Base-by-base conservation (phyloP, 2,113 vertebrate species). In the Coreoperca whiteheadi region DNA sequence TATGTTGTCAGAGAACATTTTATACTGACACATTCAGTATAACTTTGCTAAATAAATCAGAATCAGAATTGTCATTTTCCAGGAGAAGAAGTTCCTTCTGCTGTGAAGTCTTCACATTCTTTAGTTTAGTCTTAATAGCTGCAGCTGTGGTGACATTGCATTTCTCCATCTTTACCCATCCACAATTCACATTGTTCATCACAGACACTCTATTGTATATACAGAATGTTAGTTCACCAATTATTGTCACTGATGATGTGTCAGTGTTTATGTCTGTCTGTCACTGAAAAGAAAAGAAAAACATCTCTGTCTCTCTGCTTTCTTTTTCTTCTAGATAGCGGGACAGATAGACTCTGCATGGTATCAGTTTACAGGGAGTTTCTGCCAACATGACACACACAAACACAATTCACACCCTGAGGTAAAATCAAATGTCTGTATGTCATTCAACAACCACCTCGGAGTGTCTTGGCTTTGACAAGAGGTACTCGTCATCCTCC, bases 351-450 rank as follows among this genome's bases (percentile, higher is more conserved):
- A 81, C 65, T 34, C 59, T 53, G 73, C 56, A 2, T 11, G 30
- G 83, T 89, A 71, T 94, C 89, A 34, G 9, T 57, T 94, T 92
- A 84, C 93, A 74, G 92, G 92, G 91, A 88, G 85, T 93, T 88
- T 92, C 87, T 93, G 76, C 81, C 81, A 82, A 61, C 51, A 14
- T 74, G 77, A 68, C 34, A 63, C 79, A 79, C 69, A 56, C 73
- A 48, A 57, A 75, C 78, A 83, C 73, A 78, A 81, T 77, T 87
- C 68, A 79, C 84, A 89, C 89, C 89, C 91, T 14, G 78, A 82
- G 91, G 91, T 89, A 74, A 85, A 87, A 86, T 81, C 0, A 6
- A 83, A 87, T 64, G 89, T 87, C 84, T 86, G 66, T 18, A 8
- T 85, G 85, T 92, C 92, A 87, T 86, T 92, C 84, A 90, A 6